These are phyloP conservation scores for Abramis brama DNA, from an alignment of 2,113 vertebrate genomes.

Conservation along the genomic window DNA sequence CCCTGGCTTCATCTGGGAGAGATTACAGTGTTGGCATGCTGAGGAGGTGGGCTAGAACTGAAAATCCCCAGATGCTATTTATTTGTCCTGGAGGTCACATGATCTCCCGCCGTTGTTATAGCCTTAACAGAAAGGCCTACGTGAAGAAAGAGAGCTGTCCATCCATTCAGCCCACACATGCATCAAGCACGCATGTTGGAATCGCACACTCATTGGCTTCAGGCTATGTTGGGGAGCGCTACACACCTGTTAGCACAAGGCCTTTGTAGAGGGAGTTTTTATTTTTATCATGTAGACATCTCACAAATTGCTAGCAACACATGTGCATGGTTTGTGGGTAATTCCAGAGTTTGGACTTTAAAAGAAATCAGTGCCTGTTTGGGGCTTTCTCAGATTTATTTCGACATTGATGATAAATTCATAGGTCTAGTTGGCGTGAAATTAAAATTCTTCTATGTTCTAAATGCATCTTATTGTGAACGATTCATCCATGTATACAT, in stretches of 20 bases:
- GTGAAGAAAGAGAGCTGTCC: conserved; percentile 63
- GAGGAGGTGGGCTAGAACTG: conserved; percentile 86
- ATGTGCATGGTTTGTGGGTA: conserved; percentile 1
- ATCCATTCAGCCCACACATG: conserved; percentile 34
- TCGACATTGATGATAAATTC: neutral
- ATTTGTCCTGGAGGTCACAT: conserved; percentile 84
- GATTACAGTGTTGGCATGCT: conserved; percentile 94
- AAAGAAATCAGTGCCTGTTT: neutral
- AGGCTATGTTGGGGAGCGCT: neutral
- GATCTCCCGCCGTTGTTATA: conserved; percentile 75
- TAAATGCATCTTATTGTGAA: neutral
- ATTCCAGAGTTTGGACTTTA: neutral
- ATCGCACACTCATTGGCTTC: neutral
- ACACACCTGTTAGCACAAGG: conserved; percentile 30
- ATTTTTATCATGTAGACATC: conserved; percentile 4
- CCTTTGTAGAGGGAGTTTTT: neutral
- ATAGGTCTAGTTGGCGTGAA: neutral
- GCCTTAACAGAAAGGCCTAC: conserved; percentile 80
- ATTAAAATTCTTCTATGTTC: neutral
- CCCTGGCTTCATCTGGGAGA: conserved; percentile 90
- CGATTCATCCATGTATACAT: no score
- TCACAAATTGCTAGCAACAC: neutral
- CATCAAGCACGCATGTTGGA: neutral
- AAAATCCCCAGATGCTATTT: conserved; percentile 93
- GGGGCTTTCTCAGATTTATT: neutral